Conservation (phyloP, 2,888 invertebrate genomes). For the Chromoteleia sp. region DNA sequence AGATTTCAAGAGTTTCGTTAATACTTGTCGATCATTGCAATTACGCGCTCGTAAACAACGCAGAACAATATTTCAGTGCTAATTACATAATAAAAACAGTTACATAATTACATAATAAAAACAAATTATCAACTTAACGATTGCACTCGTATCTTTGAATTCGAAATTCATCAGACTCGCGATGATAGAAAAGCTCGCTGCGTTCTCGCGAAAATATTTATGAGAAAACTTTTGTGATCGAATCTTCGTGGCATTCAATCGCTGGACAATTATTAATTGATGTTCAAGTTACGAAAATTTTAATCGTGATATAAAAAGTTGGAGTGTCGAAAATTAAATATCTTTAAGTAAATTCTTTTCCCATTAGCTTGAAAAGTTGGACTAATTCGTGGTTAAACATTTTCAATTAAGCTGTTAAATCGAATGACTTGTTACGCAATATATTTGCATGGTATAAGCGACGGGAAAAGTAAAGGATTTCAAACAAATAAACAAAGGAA, state of each 20-base stretch:
- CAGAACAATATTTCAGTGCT: background rate
- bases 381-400: no score
- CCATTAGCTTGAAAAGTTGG: no score
- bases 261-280: background rate
- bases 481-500: constrained; percentile 1
- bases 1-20: constrained; percentile 11
- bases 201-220: constrained; percentile 1
- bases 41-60: constrained; percentile 17
- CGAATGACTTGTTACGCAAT: background rate
- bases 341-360: background rate
- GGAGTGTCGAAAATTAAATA: background rate
- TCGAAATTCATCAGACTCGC: background rate
- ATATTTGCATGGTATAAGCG: no score
- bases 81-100: background rate
- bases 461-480: no score
- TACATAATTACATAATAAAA: no score
- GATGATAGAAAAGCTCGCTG: background rate
- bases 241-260: background rate
- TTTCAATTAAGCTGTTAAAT: no score
- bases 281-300: background rate
- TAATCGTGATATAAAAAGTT: constrained; percentile 3
- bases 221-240: constrained; percentile 4
- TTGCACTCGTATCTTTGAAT: background rate
- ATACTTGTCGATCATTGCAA: constrained; percentile 27
- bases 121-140: background rate